Conservation (phyloP, 2,113 vertebrate genomes). For the Seriola aureovittata region DNA sequence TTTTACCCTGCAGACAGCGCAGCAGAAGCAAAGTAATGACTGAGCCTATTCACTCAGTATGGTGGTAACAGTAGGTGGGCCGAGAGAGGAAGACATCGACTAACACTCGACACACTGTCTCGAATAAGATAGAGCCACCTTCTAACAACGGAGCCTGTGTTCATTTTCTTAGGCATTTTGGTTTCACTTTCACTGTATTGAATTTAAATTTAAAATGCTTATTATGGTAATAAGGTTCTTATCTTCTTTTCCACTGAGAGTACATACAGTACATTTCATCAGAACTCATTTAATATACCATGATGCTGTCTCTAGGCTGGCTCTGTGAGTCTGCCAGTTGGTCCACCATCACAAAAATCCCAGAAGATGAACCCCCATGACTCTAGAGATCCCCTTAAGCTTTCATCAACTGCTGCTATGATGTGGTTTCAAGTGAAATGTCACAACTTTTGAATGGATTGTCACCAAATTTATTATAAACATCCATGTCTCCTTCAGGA, state of each 20-base stretch:
- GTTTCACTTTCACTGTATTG: not conserved
- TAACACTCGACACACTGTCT: not conserved
- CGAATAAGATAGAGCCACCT: constrained; percentile 5
- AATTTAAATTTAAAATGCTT: constrained; percentile 34
- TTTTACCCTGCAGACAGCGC: constrained; percentile 75
- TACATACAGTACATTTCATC: constrained; percentile 35
- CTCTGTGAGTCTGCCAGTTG: too few relatives aligned
- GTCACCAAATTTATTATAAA: too few relatives aligned
- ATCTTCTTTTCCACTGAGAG: not conserved
- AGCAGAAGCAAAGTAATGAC: constrained; percentile 77
- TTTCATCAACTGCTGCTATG: too few relatives aligned
- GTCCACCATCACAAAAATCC: too few relatives aligned
- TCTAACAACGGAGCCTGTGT: not conserved
- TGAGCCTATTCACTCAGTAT: constrained; percentile 77
- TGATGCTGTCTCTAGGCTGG: not conserved
- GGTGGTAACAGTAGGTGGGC: constrained; percentile 64
- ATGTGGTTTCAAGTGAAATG: too few relatives aligned
- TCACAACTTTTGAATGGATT: too few relatives aligned
- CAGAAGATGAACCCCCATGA: too few relatives aligned
- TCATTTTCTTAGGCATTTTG: constrained; percentile 24
- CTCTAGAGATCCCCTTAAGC: too few relatives aligned
- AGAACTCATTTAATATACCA: not conserved
- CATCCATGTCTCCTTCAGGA: too few relatives aligned
- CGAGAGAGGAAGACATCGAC: constrained; percentile 41
- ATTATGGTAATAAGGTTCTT: constrained; percentile 33